Base-by-base conservation (phyloP, 2,113 vertebrate genomes). In the Plotosus lineatus region DNA sequence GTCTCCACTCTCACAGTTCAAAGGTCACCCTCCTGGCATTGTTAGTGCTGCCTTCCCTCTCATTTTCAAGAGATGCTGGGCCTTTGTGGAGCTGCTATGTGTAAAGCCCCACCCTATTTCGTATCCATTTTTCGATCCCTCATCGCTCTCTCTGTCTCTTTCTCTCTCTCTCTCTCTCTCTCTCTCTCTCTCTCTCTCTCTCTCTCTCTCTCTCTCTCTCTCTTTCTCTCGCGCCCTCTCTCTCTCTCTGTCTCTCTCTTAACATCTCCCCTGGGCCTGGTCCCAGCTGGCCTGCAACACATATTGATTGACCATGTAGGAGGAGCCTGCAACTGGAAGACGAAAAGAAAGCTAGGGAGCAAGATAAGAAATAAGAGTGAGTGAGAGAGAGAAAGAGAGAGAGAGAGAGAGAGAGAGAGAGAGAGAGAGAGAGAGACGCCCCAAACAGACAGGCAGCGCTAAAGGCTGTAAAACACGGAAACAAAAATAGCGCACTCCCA, bases 221-320 rank as follows among this genome's bases (percentile, higher is more conserved):
- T 21, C 36, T 56, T 7, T 19, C 69, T 50, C 66, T 78, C 68
- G 77, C 60, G 71, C 36, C 36, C 55, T 19, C 69, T 50, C 66
- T 78, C 68, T 80, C 60, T 76, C 36, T 44, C 55, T 51, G 28
- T n/a, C 78, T 51, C 74, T 17, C 31, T 21, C 36, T 56, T 7
- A 76, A 19, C 28, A 61, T 77, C 86, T 87, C 91, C 88, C 86
- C 51, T 77, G 84, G 82, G 83, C 77, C 48, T 81, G 80, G 86
- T 86, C 90, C 91, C 92, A 92, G 92, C 88, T 92, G 91, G 86
- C 86, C 65, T 78, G 89, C 87, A 91, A 91, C 88, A 91, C 82
- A 75, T 87, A 93, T 92, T 89, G 89, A 92, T 92, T 90, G 89
- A 86, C 88, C 84, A 81, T 36, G 87, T 82, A 84, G 83, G 79